Base-by-base conservation (phyloP, 2,113 vertebrate species). In the Brachypteracias leptosomus region DNA sequence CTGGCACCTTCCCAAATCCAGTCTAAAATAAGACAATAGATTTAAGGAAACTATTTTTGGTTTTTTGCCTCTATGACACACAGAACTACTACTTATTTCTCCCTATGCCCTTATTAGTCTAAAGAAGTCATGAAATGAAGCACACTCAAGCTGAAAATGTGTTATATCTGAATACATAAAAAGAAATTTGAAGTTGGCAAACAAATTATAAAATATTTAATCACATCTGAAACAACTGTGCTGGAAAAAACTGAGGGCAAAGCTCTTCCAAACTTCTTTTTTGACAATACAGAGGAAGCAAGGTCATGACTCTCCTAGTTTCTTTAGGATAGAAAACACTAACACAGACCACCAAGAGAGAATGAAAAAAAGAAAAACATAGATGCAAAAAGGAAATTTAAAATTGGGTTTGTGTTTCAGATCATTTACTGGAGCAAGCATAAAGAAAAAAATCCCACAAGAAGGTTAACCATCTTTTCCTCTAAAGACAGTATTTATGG, bases 391-490 rank as follows among this genome's bases (percentile, higher is more conserved):
- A 47, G 36, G 3, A 31, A 55, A 65, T 51, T 81, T 55, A 35
- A 73, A 61, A 26, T 24, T 35, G 20, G 17, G 31, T 42, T 85
- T 75, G 40, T 67, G 86, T 75, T 85, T 89, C 67, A 57, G 20
- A 85, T 52, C 20, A 74, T 75, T 83, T 62, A 54, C 46, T 89
- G 52, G 16, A 76, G n/a, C 19, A 83, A 88, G 31, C 42, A 52
- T 35, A 66, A 74, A 76, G 58, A 72, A 40, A 76, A 89, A 71
- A 75, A 72, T 49, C 61, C 91, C 94, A 94, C 89, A 93, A 81
- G 75, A 76, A 66, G 52, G 89, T 89, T 95, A 95, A 95, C 85
- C 92, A 91, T 47, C 59, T 77, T 79, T 85, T 88, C 95, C 86
- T 94, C 85, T 93, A 90, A 90, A 74, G 47, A 86, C 49, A 80